A percentile compares a stretch with the other conserved stretches of the same genome.
phyloP scores from a whole-genome alignment of 2,113 vertebrate species.

The Thalassoma bifasciatum region DNA sequence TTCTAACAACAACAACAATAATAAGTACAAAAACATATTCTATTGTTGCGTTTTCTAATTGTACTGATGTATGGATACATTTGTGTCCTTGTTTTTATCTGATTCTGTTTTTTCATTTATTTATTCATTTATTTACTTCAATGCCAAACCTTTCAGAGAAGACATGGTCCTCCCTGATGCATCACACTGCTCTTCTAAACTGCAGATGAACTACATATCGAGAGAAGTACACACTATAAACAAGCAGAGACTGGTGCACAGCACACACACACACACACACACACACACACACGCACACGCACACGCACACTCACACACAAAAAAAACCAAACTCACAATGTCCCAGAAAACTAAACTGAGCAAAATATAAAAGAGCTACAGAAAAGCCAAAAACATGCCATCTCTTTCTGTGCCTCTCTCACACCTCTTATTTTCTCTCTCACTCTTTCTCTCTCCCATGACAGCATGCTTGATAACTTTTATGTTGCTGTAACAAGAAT shows the following conservation, averaged over 20 bases:
- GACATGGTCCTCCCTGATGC: conserved; percentile 4
- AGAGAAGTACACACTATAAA: conserved; percentile 10
- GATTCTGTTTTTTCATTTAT: too few species aligned
- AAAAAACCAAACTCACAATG: conserved; percentile 16
- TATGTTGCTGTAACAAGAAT: conserved; percentile 65
- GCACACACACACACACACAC: conserved; percentile 6
- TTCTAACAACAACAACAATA: too few species aligned
- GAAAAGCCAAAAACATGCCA: conserved; percentile 27
- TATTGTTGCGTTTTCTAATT: too few species aligned
- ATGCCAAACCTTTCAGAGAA: not conserved
- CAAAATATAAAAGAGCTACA: conserved; percentile 55
- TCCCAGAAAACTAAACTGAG: conserved; percentile 55
- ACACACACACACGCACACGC: conserved; percentile 11
- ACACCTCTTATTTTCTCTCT: not conserved
- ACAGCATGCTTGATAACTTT: conserved; percentile 59
- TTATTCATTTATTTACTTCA: not conserved
- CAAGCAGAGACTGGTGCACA: not conserved
- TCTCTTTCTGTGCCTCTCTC: conserved; percentile 15
- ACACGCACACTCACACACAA: conserved; percentile 8
- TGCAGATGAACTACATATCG: conserved; percentile 20
- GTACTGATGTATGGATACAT: too few species aligned
- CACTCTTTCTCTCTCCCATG: conserved; percentile 20
- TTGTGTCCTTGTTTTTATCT: not conserved
- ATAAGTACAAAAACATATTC: too few species aligned
- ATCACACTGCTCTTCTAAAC: conserved; percentile 12